Evolutionary conservation across 2,113 vertebrate genomes (phyloP).

Genomic region (Peromyscus maniculatus): DNA sequence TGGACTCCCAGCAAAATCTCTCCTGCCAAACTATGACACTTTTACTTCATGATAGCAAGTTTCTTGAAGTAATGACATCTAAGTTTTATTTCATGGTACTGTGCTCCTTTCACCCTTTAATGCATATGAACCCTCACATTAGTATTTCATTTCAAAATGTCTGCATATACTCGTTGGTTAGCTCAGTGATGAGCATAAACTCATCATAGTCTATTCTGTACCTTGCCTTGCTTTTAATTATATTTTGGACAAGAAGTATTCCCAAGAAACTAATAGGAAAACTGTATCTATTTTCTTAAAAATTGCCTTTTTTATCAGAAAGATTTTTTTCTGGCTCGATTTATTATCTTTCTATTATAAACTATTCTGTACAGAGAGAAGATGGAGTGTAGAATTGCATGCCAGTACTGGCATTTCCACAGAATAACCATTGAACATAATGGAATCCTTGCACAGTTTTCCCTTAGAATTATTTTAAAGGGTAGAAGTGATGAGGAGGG

Average conservation of each 20-base stretch:
- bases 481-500: slow-evolving; percentile 60
- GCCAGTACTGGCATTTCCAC: slow-evolving; percentile 49
- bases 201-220: neutral
- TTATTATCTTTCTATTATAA: slow-evolving; percentile 59
- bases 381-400: neutral
- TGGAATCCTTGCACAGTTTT: slow-evolving; percentile 52
- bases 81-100: neutral
- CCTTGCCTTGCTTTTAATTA: neutral
- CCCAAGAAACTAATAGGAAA: neutral
- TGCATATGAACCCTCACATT: neutral
- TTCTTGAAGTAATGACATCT: neutral
- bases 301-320: neutral
- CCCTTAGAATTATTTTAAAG: slow-evolving; percentile 67
- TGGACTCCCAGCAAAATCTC: neutral
- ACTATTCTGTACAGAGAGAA: neutral
- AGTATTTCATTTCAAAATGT: neutral
- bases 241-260: neutral
- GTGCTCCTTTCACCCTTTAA: neutral
- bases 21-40: neutral
- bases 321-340: neutral
- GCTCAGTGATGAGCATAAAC: neutral
- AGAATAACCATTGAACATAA: slow-evolving; percentile 49
- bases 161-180: neutral
- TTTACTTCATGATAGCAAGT: neutral
- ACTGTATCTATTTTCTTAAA: slow-evolving; percentile 10